Base-by-base conservation (phyloP, 2,888 invertebrate species). In the Pheosia gnoma region DNA sequence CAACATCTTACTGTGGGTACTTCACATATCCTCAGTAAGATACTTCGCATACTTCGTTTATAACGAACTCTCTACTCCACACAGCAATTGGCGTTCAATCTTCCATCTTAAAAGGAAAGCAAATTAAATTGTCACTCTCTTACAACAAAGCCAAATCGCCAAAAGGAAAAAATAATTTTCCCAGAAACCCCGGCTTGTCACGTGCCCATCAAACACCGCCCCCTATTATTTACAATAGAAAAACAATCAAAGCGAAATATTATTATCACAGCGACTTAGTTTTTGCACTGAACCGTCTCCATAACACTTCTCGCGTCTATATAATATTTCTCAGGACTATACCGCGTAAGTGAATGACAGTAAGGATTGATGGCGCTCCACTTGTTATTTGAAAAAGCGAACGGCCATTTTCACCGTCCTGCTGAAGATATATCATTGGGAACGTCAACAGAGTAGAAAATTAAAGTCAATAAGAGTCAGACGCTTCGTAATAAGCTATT, bases 331-430 rank as follows among this genome's bases (percentile, higher is more conserved):
- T 88, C 82, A 73, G 78, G 77, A 80, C 79, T 82, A 86, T 83
- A 80, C 88, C 83, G 85, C 84, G 88, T 83, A 90, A 92, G 91
- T 91, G 91, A 92, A 86, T 89, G 90, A 89, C 90, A 82, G 82
- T 68, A 56, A 87, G 76, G 91, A 93, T 93, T 90, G 93, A 93
- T 93, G 89, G 87, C 78, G 76, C 72, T 77, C 80, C 83, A 84
- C 84, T 90, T 91, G 93, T 92, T 92, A 92, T 93, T 92, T 93
- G 92, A 92, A 93, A 91, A 93, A 92, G 91, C 90, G 86, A 81
- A 88, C 84, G 87, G 85, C 88, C 88, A 91, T 91, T 93, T 86
- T 80, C 85, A 81, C 89, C 84, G 84, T 88, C 87, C 85, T 78
- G 75, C 80, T 74, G 77, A 76, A 89, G 88, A 84, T 89, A 92